Conservation (phyloP, 2,888 invertebrate genomes). For the Drosophila phalerata region DNA sequence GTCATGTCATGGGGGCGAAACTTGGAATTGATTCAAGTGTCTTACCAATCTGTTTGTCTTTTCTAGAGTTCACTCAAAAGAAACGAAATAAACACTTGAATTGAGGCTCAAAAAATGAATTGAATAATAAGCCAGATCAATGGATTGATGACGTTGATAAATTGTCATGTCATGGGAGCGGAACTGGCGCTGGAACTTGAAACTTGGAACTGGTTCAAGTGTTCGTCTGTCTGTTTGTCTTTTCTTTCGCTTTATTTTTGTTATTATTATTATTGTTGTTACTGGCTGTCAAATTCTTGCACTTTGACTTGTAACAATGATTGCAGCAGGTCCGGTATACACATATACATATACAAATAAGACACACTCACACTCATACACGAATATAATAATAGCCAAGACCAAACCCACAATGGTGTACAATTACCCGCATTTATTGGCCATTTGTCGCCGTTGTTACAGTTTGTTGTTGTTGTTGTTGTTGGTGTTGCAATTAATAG, state of each 20-base stretch:
- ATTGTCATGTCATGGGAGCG: slow-evolving; percentile 70
- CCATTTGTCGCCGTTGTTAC: slow-evolving; percentile 48
- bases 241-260: slow-evolving; percentile 25
- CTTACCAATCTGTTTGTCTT: slow-evolving; percentile 35
- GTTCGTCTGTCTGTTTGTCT: slow-evolving; percentile 38
- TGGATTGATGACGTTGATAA: slow-evolving; percentile 52
- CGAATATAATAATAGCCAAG: slow-evolving; percentile 5
- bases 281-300: slow-evolving; percentile 73
- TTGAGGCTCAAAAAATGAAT: slow-evolving; percentile 64
- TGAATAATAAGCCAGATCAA: slow-evolving; percentile 57
- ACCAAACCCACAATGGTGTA: slow-evolving; percentile 55
- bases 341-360: slow-evolving; percentile 1
- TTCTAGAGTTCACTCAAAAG: slow-evolving; percentile 28
- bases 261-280: slow-evolving; percentile 26
- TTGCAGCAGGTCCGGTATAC: slow-evolving; percentile 45
- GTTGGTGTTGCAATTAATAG: slow-evolving; percentile 71
- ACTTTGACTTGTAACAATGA: slow-evolving; percentile 65
- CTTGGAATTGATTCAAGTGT: slow-evolving; percentile 28
- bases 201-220: slow-evolving; percentile 28
- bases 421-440: slow-evolving; percentile 71
- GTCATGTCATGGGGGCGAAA: slow-evolving; percentile 67
- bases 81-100: slow-evolving; percentile 60
- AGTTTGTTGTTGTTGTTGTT: slow-evolving; percentile 48
- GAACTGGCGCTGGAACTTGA: slow-evolving; percentile 50
- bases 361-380: slow-evolving; percentile 18